Conservation (phyloP, 2,888 invertebrate genomes). For the Drosophila yooni region DNA sequence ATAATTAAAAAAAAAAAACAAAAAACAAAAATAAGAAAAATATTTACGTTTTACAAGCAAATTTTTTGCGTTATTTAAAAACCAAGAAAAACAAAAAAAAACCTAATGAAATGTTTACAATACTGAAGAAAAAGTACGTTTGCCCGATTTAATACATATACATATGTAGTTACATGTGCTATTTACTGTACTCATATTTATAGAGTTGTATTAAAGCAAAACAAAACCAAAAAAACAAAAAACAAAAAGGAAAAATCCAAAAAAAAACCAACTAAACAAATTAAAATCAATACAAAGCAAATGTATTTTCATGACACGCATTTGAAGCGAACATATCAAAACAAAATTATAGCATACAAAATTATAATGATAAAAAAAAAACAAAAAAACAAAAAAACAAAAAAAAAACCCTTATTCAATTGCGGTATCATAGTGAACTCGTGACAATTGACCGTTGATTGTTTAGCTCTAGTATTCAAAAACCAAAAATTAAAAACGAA, state of each 20-base stretch:
- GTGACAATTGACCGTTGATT: constrained; percentile 49
- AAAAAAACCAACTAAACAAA: constrained; percentile 7
- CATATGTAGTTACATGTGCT: constrained; percentile 57
- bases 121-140: constrained; percentile 30
- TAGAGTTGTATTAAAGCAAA: constrained; percentile 56
- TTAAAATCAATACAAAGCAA: constrained; percentile 54
- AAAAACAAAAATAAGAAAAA: constrained; percentile 15
- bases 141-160: constrained; percentile 55
- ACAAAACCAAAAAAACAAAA: constrained; percentile 26
- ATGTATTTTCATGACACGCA: constrained; percentile 75
- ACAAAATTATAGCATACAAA: constrained; percentile 37
- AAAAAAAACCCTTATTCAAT: constrained; percentile 22
- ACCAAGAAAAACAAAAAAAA: constrained; percentile 11
- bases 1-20: constrained; percentile 41
- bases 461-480: constrained; percentile 31
- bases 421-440: constrained; percentile 40
- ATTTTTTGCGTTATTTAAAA: constrained; percentile 52
- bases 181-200: constrained; percentile 68
- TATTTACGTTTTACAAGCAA: constrained; percentile 60
- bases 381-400: not conserved
- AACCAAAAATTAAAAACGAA: not conserved
- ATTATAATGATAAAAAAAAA: constrained; percentile 18
- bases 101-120: constrained; percentile 28
- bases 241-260: constrained; percentile 8
- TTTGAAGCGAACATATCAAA: constrained; percentile 78